phyloP scores from a whole-genome alignment of 2,797 vertebrate genomes.

The Chromobotia macracanthus region DNA sequence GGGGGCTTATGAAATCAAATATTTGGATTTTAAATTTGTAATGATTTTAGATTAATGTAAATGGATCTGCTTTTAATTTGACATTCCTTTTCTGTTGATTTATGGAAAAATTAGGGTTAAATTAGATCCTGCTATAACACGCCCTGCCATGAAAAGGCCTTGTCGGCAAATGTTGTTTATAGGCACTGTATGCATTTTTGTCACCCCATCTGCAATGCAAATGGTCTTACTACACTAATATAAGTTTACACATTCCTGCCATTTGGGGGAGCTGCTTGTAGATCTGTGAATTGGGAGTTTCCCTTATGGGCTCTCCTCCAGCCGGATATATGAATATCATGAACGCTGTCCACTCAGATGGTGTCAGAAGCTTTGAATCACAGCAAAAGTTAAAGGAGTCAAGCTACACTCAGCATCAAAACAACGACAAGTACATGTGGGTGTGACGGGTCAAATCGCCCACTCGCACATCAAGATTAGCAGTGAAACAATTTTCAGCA shows the following conservation, averaged over 20 bases:
- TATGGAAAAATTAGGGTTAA: not conserved
- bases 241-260: slow-evolving; percentile 64
- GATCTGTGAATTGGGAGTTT: slow-evolving; percentile 67
- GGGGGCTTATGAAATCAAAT: too few species aligned
- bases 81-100: not conserved
- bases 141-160: not conserved
- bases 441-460: slow-evolving; percentile 19
- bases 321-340: slow-evolving; percentile 54
- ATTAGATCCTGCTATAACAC: not conserved
- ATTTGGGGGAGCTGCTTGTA: slow-evolving; percentile 62
- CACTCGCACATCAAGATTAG: slow-evolving; percentile 1
- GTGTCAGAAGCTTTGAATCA: slow-evolving; percentile 35
- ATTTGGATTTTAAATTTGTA: too few species aligned
- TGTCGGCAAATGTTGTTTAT: not conserved
- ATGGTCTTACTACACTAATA: slow-evolving; percentile 26
- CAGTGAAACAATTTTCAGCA: not conserved
- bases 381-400: slow-evolving; percentile 3
- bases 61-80: not conserved
- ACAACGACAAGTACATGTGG: slow-evolving; percentile 18
- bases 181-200: not conserved
- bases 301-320: slow-evolving; percentile 60
- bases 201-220: slow-evolving; percentile 33
- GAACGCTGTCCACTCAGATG: slow-evolving; percentile 46
- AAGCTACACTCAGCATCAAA: not conserved
- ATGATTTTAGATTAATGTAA: too few species aligned